Conservation (phyloP, 1,140 invertebrate species). For the Amphibalanus amphitrite region DNA sequence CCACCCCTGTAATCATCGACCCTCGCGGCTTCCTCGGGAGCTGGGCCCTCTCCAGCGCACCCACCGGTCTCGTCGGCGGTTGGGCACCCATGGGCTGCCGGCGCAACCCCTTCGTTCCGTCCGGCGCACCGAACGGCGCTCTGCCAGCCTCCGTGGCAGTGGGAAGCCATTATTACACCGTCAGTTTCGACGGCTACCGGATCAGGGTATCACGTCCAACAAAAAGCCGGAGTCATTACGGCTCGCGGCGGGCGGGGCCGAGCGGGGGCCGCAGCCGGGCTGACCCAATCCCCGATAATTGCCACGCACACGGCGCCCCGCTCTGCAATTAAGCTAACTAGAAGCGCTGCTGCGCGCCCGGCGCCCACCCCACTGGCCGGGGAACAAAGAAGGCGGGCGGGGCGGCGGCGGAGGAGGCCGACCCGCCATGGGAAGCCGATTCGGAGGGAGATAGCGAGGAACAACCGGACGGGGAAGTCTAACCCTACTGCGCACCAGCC, state of each 20-base stretch:
- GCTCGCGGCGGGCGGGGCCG: background rate
- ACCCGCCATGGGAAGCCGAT: background rate
- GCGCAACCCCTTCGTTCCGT: background rate
- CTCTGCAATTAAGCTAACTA: constrained; percentile 1
- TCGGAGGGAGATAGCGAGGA: too few species aligned
- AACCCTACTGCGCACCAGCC: too few species aligned
- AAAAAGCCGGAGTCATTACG: background rate
- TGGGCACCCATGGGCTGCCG: background rate
- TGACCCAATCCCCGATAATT: background rate
- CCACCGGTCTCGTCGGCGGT: background rate
- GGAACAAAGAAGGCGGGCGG: background rate
- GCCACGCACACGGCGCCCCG: background rate
- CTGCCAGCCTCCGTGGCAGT: background rate
- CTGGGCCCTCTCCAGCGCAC: too few species aligned
- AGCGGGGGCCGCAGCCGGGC: too few species aligned
- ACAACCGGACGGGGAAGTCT: too few species aligned
- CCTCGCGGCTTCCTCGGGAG: too few species aligned
- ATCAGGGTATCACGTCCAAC: background rate
- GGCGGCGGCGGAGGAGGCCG: too few species aligned
- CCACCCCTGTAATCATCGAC: too few species aligned
- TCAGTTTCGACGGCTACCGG: background rate
- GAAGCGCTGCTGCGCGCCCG: background rate
- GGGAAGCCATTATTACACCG: background rate
- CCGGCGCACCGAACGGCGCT: background rate
- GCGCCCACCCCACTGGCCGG: too few species aligned